Evolutionary conservation across 2,888 invertebrate species (phyloP).

Genomic region (Rotaria socialis): DNA sequence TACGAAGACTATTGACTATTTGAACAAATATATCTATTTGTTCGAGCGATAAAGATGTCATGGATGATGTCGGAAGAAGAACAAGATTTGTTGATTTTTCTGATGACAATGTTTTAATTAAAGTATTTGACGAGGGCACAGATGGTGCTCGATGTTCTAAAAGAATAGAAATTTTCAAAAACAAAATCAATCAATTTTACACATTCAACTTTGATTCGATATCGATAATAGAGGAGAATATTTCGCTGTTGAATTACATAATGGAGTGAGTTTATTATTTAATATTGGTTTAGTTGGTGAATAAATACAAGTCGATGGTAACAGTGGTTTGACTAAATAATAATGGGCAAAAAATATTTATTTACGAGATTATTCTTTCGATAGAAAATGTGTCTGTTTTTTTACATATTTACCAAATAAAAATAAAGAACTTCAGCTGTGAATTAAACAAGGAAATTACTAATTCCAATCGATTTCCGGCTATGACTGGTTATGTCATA

Average conservation of each 20-base stretch:
- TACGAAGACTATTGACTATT: slow-evolving; percentile 11
- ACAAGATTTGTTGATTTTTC: slow-evolving; percentile 20
- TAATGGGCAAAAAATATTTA: not conserved
- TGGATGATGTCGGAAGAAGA: not conserved
- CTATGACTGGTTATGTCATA: no score
- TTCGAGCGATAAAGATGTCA: slow-evolving; percentile 17
- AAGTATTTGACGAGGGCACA: not conserved
- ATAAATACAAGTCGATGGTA: not conserved
- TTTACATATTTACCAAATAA: no score
- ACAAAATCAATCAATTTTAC: not conserved
- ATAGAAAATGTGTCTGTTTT: no score
- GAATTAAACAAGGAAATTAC: no score
- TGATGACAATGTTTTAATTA: not conserved
- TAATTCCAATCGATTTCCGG: no score
- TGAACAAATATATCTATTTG: slow-evolving; percentile 32
- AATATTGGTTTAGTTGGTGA: not conserved
- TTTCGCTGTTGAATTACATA: not conserved
- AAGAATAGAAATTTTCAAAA: not conserved
- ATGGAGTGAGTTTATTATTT: not conserved
- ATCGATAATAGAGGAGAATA: not conserved
- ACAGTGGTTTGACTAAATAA: not conserved
- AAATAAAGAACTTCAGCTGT: no score
- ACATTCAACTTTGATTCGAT: not conserved
- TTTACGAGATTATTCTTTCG: no score
- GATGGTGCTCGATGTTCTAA: not conserved